Base-by-base conservation (phyloP, 2,113 vertebrate genomes). In the Craseonycteris thonglongyai region DNA sequence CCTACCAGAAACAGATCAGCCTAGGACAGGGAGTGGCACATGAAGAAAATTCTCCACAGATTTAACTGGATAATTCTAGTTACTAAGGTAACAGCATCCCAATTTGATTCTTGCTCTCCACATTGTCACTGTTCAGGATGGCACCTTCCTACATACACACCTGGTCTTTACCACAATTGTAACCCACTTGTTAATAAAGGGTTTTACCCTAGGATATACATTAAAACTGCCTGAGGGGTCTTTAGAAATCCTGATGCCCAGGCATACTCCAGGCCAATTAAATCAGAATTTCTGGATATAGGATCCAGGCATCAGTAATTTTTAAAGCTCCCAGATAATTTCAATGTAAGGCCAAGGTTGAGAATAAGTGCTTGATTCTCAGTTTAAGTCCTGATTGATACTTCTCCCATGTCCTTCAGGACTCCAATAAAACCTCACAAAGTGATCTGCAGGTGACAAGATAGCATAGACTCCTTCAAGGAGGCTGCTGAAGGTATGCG, bases 31-130 rank as follows among this genome's bases (percentile, higher is more conserved):
- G 59, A 87, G 9, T 16, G 11, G 30, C 78, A 22, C 69, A 84
- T 38, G 3, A 90, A 92, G 68, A 74, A 90, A 94, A 91, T 19
- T 49, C 56, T 87, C 61, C 45, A 68, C 66, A 94, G 63, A 71
- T 95, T 81, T 93, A 85, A 49, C 80, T 85, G 54, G 54, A 24
- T 88, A 72, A 95, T 88, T 94, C 58, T 58, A 83, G 79, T 97
- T 95, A 95, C 96, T 93, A 96, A 93, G 95, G 90, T 47, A 96
- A 92, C 94, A 68, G 47, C 71, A 91, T 42, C 42, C 56, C 90
- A 92, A 84, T 93, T 90, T 72, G 54, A 85, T 47, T 95, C 92
- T 93, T 90, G 78, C 51, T 24, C 49, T 90, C 58, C 81, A 93
- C 22, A 9, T 0, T 85, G 88, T 76, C 89, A 86, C 22, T 24